These are phyloP conservation scores for Poeciliopsis occidentalis DNA, from an alignment of 2,113 vertebrate species.

Conservation along the genomic window DNA sequence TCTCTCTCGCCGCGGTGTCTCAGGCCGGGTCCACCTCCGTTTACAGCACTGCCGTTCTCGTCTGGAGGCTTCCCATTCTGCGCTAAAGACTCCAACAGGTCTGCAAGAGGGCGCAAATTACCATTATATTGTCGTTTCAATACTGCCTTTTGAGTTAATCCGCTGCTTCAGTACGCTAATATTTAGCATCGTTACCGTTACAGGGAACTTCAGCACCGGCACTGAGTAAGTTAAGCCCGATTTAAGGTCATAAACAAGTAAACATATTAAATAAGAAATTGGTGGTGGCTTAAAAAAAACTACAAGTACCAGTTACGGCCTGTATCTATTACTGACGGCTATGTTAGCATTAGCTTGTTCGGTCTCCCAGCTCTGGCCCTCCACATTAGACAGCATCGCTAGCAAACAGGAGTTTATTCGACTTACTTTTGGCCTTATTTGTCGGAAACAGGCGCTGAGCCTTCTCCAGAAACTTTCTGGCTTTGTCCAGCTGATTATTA, in stretches of 20 bases:
- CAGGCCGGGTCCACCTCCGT: constrained; percentile 77
- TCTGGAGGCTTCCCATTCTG: constrained; percentile 83
- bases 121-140: background rate
- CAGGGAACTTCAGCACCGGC: background rate
- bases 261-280: background rate
- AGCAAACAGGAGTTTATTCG: constrained; percentile 26
- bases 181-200: constrained; percentile 23
- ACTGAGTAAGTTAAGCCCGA: background rate
- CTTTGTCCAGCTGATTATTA: constrained; percentile 84
- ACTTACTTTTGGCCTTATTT: constrained; percentile 85
- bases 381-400: background rate
- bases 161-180: constrained; percentile 10
- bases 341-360: constrained; percentile 67
- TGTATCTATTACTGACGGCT: constrained; percentile 4
- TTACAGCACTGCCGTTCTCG: constrained; percentile 71
- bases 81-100: constrained; percentile 86
- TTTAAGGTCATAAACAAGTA: background rate
- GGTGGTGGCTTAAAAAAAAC: constrained; percentile 9
- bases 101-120: constrained; percentile 66
- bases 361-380: constrained; percentile 54
- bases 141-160: background rate
- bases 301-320: constrained; percentile 37
- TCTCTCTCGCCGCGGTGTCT: constrained; percentile 75
- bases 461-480: constrained; percentile 91
- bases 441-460: constrained; percentile 91